Conservation (phyloP, 1,140 invertebrate genomes). For the Drosophila nikananu region DNA sequence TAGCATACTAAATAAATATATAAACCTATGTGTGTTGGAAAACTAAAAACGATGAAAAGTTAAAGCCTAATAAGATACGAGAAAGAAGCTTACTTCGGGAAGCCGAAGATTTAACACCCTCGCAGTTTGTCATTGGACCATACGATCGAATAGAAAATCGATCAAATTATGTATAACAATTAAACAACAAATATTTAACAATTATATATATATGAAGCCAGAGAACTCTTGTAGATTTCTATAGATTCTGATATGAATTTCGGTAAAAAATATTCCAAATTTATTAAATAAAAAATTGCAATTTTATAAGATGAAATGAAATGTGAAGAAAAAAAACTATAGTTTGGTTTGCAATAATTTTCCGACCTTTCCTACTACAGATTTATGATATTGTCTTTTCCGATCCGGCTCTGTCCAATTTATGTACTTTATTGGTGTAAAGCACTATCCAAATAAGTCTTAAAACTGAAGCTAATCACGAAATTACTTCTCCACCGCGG, state of each 20-base stretch:
- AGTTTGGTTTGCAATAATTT: neutral
- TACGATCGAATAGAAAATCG: no score
- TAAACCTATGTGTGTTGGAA: slow-evolving; percentile 4
- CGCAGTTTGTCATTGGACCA: neutral
- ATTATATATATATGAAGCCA: neutral
- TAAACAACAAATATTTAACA: neutral
- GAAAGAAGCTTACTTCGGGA: neutral
- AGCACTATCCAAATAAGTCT: neutral
- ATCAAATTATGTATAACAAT: no score
- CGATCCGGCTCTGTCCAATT: neutral
- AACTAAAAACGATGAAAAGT: neutral
- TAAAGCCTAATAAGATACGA: slow-evolving; percentile 6
- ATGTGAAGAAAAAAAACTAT: neutral
- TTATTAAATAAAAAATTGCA: neutral
- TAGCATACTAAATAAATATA: neutral
- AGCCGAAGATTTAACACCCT: neutral
- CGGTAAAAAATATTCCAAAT: neutral
- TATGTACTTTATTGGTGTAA: neutral
- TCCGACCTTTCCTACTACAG: neutral
- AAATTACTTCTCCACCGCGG: neutral
- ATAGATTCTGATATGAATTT: neutral
- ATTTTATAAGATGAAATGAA: neutral
- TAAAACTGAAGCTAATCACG: neutral
- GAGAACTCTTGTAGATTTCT: neutral
- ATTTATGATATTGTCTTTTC: neutral